Evolutionary conservation across 2,888 invertebrate genomes (phyloP), one percentile per base, ranked within the genome.

Genomic region (Eugnorisma glareosa): DNA sequence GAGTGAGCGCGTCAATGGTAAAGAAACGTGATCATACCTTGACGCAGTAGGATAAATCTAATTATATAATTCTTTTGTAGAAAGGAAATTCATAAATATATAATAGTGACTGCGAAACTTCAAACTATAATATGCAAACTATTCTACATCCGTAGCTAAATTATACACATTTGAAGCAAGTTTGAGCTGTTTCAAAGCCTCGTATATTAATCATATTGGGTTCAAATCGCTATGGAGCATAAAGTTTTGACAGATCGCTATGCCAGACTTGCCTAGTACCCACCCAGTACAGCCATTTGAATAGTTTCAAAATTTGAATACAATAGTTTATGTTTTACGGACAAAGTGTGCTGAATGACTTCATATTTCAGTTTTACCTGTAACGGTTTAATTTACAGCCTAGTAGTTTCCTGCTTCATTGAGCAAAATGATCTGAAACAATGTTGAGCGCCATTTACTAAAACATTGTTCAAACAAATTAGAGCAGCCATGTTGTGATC

Each of bases 141-240:
- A 73, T 85, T 70, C 74, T 28, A 74, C 54, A 73, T 54, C 76
- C 74, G 31, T 51, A 67, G 54, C 54, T 57, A 79, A 81, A 79
- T 84, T 82, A 85, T 84, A 85, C 79, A 79, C 75, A 84, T 81
- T 75, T 75, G 64, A 64, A 75, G 54, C 61, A 54, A 84, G 74
- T 83, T 83, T 66, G 67, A 73, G 54, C 51, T 51, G 73, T 73
- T 54, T 59, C 69, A 43, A 68, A 81, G 69, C 74, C 74, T 78
- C 85, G 82, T 82, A 78, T 85, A 83, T 83, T 81, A 84, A 85
- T 83, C 74, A 83, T 85, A 81, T 85, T 69, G 69, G 57, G 72
- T 78, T 84, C 63, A 73, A 85, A 82, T 85, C 74, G 82, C 72
- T 84, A 63, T 81, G 57, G 71, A 77, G 57, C 43, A 40, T 70